Evolutionary conservation across 2,797 vertebrate species (phyloP), one percentile per base, ranked within the genome.

Genomic region (Botia kubotai): DNA sequence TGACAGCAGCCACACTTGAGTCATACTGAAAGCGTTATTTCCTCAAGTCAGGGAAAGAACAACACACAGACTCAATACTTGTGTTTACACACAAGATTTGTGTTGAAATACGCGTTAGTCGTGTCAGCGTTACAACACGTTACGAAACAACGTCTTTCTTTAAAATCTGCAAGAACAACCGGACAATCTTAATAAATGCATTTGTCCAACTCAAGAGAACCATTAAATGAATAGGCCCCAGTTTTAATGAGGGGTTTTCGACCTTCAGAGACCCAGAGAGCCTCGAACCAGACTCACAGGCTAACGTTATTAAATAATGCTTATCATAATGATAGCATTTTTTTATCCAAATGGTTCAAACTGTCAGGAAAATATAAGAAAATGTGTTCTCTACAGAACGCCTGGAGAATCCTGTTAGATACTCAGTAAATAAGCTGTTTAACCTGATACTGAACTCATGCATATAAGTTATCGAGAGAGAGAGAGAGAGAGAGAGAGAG

Each of bases 401-500:
- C 57, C 57, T 26, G 11, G 10, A 58, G n/a, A 10, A 21, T 7
- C 55, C 1, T 43, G 6, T 77, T 65, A 53, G 58, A 55, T 65
- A 23, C 23, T 6, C 66, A 78, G 43, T 29, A 36, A 78, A 78
- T 36, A 50, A 70, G 46, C 55, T 33, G 8, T 12, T 71, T 71
- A 62, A 14, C 16, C 4, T 39, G 11, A 79, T 63, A 43, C 68
- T 55, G 23, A 80, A 58, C 71, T 74, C 21, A 6, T 46, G 14
- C 33, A 33, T 33, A 33, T 5, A 70, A 78, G 76, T 78, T 66
- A 78, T 70, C 16, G 50, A 52, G 50, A 52, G 50, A 52, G 14
- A 52, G 50, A 52, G 52, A n/a, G 67, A 72, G 67, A 48, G 67
- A 0, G 13, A 79, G 55, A 57, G 55, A 58, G 55, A 62, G 67